phyloP scores from a whole-genome alignment of 2,113 vertebrate genomes.

The Lichenostomus cassidix region DNA sequence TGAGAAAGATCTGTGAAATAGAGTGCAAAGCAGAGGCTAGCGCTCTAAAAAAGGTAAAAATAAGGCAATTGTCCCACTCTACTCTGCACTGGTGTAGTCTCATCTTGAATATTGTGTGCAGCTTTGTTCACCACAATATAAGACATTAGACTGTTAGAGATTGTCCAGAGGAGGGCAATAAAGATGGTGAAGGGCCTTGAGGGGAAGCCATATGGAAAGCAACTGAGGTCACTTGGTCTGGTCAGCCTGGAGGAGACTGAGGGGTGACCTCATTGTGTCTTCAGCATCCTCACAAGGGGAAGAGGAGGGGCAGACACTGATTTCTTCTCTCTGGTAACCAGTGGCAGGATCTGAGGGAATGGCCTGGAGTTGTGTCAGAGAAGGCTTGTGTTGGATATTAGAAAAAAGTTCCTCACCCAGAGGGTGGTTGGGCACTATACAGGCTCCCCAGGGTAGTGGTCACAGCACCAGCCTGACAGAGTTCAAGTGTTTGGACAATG shows the following conservation, averaged over 20 bases:
- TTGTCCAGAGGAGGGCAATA: neutral
- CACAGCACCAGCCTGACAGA: neutral
- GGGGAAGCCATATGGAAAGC: fast-evolving
- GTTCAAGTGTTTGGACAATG: neutral
- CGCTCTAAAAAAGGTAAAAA: neutral
- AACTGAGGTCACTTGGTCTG: neutral
- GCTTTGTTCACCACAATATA: neutral
- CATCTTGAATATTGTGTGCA: neutral
- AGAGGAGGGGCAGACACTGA: neutral
- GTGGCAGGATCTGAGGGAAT: neutral
- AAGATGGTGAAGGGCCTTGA: neutral
- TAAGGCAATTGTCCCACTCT: neutral
- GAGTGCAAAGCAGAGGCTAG: neutral
- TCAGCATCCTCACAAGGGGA: fast-evolving
- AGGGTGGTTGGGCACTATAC: fast-evolving
- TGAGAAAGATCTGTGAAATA: neutral
- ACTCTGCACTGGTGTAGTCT: neutral
- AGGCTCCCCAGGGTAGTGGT: too few species aligned
- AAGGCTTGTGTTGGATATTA: neutral
- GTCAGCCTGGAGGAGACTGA: neutral
- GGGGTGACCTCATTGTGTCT: neutral
- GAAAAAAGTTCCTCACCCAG: neutral
- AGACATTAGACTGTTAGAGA: neutral
- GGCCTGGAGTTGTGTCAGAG: neutral
- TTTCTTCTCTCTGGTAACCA: neutral